Evolutionary conservation across 2,888 invertebrate species (phyloP), one percentile per base, ranked within the genome.

Genomic region (Stenchaetothrips biformis): DNA sequence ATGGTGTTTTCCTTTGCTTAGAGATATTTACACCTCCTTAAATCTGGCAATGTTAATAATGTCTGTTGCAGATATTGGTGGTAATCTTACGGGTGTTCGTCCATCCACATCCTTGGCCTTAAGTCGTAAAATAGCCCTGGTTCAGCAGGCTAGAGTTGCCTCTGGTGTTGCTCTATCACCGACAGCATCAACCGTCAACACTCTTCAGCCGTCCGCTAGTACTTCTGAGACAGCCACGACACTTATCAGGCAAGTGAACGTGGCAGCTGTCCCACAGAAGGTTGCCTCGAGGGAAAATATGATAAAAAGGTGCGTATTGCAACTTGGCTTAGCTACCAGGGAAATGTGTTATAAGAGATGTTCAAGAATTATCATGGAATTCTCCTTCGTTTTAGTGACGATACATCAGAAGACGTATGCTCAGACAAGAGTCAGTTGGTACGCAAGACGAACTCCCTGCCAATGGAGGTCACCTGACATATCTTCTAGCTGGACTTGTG

Each of bases 401-500:
- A 21, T 4, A 74, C 25, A 25, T 25, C 67, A 11, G 67, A 74
- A 21, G 67, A 74, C 25, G 67, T 74, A 11, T 74, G 67, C 25
- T 21, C 25, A 21, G 67, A 74, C 8, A 25, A 21, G 25, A 21
- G 25, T 25, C 67, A 74, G 25, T 74, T 74, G 25, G 25, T 74
- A 25, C 67, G 25, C 21, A 74, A 74, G 67, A 74, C 67, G 0
- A 74, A 74, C 67, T 74, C 67, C 25, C 25, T 74, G 11, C 67
- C 67, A 25, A 74, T 74, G 67, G 67, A 74, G 25, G 67, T 74
- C 9, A 74, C 67, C 67, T 74, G 67, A 74, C 67, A 74, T 74
- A 74, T 74, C 67, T 74, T 74, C 25, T 25, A 74, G 21, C 67
- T 74, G 25, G 67, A 25, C 67, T 74, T 53, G 16, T 53, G 53